These are phyloP conservation scores for Denticeps clupeoides DNA, from an alignment of 2,797 vertebrate species.

Conservation along the genomic window DNA sequence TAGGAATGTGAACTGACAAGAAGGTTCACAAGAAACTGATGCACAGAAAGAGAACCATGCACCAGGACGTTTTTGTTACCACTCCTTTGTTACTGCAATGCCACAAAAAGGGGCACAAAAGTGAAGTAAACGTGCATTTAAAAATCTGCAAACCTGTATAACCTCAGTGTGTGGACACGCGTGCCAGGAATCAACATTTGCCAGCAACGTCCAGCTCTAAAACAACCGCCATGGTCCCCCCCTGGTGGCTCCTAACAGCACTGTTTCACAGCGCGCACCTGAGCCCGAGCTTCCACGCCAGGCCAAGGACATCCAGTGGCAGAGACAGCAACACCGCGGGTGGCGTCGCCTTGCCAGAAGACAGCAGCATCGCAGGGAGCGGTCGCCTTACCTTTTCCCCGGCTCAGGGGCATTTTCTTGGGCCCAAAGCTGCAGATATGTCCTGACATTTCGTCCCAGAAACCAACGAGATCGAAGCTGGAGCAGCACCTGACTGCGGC, in stretches of 20 bases:
- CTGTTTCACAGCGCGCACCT: too few relatives aligned
- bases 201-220: conserved; percentile 26
- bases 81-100: too few relatives aligned
- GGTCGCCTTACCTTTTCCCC: conserved; percentile 66
- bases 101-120: too few relatives aligned
- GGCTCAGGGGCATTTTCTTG: conserved; percentile 48
- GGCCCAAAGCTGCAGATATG: conserved; percentile 58
- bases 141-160: too few relatives aligned
- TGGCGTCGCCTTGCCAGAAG: not conserved
- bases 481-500: conserved; percentile 27
- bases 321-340: conserved; percentile 31
- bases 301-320: conserved; percentile 41
- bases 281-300: conserved; percentile 51
- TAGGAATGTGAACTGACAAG: too few relatives aligned
- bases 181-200: too few relatives aligned
- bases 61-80: too few relatives aligned
- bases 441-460: conserved; percentile 53
- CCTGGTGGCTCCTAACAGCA: conserved; percentile 27
- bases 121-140: too few relatives aligned
- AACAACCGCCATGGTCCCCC: conserved; percentile 32
- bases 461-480: conserved; percentile 47
- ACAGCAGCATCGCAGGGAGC: conserved; percentile 38
- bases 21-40: too few relatives aligned
- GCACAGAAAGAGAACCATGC: too few relatives aligned
- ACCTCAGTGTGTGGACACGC: too few relatives aligned